Base-by-base conservation (phyloP, 2,113 vertebrate genomes). In the Eudyptes chrysolophus region DNA sequence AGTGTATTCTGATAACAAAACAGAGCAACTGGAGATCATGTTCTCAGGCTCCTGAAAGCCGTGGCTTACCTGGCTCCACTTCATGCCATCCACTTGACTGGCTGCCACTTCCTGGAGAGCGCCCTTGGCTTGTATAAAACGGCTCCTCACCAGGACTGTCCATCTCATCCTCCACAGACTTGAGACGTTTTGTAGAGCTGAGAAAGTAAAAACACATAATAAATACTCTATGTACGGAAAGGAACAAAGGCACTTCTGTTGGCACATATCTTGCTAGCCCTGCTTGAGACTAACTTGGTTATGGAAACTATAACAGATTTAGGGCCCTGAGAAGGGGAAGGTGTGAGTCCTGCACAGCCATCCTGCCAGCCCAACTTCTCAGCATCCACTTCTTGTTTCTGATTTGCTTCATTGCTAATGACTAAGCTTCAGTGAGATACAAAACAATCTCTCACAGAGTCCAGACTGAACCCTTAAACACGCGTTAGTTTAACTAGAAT, bases 91-190 rank as follows among this genome's bases (percentile, higher is more conserved):
- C 99, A 68, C 99, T 99, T 80, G 99, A 98, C 98, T 99, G 99
- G 95, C 99, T 99, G 97, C 99, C 99, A 17, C 99, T 99, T 95
- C 99, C 99, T 1, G 99, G 99, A 65, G 99, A 99, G 55, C 99
- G 99, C 25, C 99, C 99, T 98, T 99, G 99, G 97, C 99, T 98
- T n/a, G 99, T 99, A 98, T 99, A 99, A 98, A 99, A 99, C 29
- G 99, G 99, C 98, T 99, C 99, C 97, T 99, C 99, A 24, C 99
- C 99, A 29, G 99, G 99, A 97, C 99, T 99, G 98, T 99, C 99
- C 99, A 99, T 99, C 90, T 99, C 99, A 89, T 99, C 99, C 98
- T 99, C 99, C 98, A 99, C 99, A 97, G 99, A 99, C 98, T 99
- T 99, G 98, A 99, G 99, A 98, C 99, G 99, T 98, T 99, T 99